These are phyloP conservation scores for Cheilosia vernalis DNA, from an alignment of 2,888 invertebrate genomes.

Conservation along the genomic window DNA sequence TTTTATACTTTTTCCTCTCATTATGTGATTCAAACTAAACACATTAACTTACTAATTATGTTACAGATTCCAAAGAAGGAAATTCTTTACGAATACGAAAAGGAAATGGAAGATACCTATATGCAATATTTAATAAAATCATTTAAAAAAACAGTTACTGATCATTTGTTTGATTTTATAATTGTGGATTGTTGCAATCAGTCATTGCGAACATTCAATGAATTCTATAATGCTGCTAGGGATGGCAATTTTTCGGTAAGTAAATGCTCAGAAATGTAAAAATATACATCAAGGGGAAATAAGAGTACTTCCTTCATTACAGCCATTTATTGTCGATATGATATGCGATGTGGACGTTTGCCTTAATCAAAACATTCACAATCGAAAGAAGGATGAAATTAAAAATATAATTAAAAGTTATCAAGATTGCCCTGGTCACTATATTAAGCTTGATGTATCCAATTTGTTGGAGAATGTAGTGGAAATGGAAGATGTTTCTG, in stretches of 20 bases:
- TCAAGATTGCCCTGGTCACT: constrained; percentile 91
- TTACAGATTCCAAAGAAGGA: constrained; percentile 84
- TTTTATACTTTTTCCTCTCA: no score
- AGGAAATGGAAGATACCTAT: constrained; percentile 92
- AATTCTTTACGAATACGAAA: constrained; percentile 91
- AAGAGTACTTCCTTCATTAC: constrained; percentile 23
- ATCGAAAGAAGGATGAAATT: constrained; percentile 91
- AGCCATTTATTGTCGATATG: constrained; percentile 96
- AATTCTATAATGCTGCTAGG: constrained; percentile 94
- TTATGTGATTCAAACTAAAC: not conserved
- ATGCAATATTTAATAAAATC: constrained; percentile 92
- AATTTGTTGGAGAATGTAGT: constrained; percentile 92
- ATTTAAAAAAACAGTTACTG: constrained; percentile 94
- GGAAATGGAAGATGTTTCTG: constrained; percentile 91
- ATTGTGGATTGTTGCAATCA: constrained; percentile 96
- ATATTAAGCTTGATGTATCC: constrained; percentile 91
- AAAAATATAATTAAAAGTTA: constrained; percentile 88
- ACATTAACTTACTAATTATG: constrained; percentile 12
- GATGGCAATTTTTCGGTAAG: constrained; percentile 82
- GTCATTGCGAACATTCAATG: constrained; percentile 91
- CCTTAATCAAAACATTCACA: constrained; percentile 92
- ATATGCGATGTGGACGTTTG: constrained; percentile 91
- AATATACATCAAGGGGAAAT: not conserved
- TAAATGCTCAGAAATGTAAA: not conserved
- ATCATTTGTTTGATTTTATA: constrained; percentile 95